Percentiles rank a stretch among this genome's conserved stretches.
These are phyloP conservation scores for Daboia siamensis DNA, from an alignment of 2,113 vertebrate genomes.

Conservation along the genomic window DNA sequence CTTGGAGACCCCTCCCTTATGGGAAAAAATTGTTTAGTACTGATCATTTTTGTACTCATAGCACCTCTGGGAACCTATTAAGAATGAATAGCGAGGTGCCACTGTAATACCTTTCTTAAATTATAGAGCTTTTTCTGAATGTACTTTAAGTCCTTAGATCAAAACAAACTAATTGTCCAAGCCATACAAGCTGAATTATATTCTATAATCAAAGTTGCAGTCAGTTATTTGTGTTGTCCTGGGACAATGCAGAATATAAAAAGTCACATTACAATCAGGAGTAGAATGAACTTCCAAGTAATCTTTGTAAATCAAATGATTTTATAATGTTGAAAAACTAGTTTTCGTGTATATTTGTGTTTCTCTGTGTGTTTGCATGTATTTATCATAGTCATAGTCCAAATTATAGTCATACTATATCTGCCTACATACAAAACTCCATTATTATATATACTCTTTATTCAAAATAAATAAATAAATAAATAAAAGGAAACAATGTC, in stretches of 20 bases:
- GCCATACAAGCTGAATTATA: constrained; percentile 6
- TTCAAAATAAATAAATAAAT: background rate
- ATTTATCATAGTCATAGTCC: background rate
- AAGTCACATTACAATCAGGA: constrained; percentile 2
- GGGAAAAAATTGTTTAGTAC: too few relatives aligned
- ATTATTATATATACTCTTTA: background rate
- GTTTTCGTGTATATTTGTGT: background rate
- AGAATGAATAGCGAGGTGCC: too few relatives aligned
- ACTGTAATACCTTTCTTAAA: background rate
- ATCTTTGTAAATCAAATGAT: background rate
- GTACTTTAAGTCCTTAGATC: constrained; percentile 19
- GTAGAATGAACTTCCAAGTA: background rate
- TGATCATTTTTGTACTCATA: too few relatives aligned
- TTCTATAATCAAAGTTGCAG: constrained; percentile 12
- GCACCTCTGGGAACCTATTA: too few relatives aligned
- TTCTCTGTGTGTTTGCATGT: background rate
- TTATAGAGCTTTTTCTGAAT: constrained; percentile 3
- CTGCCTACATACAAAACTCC: background rate
- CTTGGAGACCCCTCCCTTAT: too few relatives aligned
- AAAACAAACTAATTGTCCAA: constrained; percentile 29
- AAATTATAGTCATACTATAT: background rate
- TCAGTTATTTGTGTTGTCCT: constrained; percentile 2
- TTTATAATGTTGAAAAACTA: background rate
- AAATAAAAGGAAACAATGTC: background rate
- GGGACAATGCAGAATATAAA: constrained; percentile 1